phyloP scores from a whole-genome alignment of 2,888 invertebrate genomes.

The Ochropleura leucogaster region DNA sequence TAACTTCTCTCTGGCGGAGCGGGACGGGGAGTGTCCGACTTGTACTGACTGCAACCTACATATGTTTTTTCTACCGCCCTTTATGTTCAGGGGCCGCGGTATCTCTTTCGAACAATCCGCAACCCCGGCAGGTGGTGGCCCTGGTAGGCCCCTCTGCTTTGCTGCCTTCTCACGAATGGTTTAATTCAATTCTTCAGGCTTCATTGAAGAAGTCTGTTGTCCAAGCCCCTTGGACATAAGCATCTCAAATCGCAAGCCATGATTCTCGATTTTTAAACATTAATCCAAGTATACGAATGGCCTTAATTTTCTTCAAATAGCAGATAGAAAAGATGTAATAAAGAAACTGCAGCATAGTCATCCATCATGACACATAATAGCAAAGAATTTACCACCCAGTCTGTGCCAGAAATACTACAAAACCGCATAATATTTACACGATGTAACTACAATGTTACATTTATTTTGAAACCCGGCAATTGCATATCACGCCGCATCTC shows the following conservation, averaged over 20 bases:
- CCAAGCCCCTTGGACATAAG: neutral
- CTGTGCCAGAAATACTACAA: neutral
- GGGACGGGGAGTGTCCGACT: no score
- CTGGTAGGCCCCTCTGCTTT: no score
- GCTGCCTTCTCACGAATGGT: neutral
- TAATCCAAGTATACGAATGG: neutral
- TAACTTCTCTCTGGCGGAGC: no score
- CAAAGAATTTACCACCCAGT: neutral
- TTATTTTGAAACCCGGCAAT: neutral
- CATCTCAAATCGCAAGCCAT: neutral
- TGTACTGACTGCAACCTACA: no score
- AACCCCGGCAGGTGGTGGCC: no score
- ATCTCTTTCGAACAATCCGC: no score
- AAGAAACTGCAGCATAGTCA: neutral
- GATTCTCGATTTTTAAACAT: no score
- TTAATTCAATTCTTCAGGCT: neutral
- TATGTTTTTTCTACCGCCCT: no score
- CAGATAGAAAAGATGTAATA: neutral
- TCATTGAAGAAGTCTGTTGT: neutral
- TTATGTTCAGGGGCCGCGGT: no score
- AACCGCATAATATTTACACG: neutral
- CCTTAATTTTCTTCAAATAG: neutral
- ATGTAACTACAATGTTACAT: neutral
- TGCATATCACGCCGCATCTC: constrained; percentile 7
- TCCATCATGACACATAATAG: neutral